Evolutionary conservation across 2,797 vertebrate species (phyloP).

Genomic region (Nothura maculosa): DNA sequence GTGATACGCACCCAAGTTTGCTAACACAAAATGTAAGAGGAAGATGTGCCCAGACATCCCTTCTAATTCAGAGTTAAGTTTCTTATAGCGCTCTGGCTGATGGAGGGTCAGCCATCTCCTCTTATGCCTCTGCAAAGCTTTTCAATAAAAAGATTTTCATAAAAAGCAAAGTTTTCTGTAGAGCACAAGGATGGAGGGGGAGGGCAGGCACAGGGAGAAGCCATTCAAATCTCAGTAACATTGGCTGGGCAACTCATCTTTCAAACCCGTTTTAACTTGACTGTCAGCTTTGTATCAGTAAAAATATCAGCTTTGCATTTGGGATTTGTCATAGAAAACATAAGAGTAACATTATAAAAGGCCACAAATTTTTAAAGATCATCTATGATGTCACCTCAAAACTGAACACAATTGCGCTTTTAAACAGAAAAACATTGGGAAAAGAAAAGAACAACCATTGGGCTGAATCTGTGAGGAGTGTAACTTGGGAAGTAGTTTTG

Average conservation of each 20-base stretch:
- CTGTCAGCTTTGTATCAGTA: background rate
- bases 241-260: background rate
- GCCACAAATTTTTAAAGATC: background rate
- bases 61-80: background rate
- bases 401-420: background rate
- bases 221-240: background rate
- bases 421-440: accelerated
- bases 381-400: accelerated
- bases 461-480: background rate
- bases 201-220: background rate
- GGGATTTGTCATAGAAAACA: background rate
- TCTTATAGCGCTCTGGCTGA: background rate
- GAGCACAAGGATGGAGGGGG: background rate
- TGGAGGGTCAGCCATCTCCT: background rate
- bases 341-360: background rate
- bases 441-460: background rate
- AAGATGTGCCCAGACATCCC: background rate
- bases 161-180: no score
- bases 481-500: background rate
- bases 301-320: background rate
- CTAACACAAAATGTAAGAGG: background rate
- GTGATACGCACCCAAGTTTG: background rate
- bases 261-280: background rate
- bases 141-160: background rate
- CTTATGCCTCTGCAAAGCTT: background rate